Evolutionary conservation across 1,140 invertebrate species (phyloP).

Genomic region (Drosophila pseudoobscura): DNA sequence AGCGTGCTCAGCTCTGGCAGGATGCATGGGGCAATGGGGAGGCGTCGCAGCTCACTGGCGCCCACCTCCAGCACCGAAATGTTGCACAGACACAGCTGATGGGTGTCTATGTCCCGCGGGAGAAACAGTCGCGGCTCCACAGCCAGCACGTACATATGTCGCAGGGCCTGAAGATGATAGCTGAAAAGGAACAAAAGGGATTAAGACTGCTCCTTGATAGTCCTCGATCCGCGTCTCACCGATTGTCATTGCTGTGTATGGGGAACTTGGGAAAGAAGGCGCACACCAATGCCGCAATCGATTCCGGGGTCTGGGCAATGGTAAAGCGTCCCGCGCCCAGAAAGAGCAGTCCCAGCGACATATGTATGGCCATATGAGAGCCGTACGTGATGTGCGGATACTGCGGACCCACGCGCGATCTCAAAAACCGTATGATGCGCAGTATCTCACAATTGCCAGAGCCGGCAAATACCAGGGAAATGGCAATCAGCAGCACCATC

Average conservation of each 20-base stretch:
- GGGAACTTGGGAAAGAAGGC: slow-evolving; percentile 99
- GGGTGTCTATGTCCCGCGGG: slow-evolving; percentile 92
- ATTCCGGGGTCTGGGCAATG: slow-evolving; percentile 91
- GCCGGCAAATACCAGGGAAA: slow-evolving; percentile 91
- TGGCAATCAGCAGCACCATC: slow-evolving; percentile 89
- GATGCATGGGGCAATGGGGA: slow-evolving; percentile 90
- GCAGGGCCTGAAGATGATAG: slow-evolving; percentile 97
- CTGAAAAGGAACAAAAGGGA: slow-evolving; percentile 13
- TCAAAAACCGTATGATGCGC: slow-evolving; percentile 92
- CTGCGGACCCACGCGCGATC: slow-evolving; percentile 88
- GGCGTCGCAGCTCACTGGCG: slow-evolving; percentile 55
- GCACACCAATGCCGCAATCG: slow-evolving; percentile 94
- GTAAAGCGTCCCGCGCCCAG: slow-evolving; percentile 96
- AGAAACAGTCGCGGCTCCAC: slow-evolving; percentile 94
- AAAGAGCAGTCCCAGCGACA: slow-evolving; percentile 96
- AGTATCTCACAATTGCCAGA: slow-evolving; percentile 95
- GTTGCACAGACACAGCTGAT: slow-evolving; percentile 91
- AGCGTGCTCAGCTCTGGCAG: slow-evolving; percentile 92
- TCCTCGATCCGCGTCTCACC: slow-evolving; percentile 27
- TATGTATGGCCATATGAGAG: slow-evolving; percentile 96
- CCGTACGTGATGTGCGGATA: slow-evolving; percentile 92
- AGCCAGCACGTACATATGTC: slow-evolving; percentile 97
- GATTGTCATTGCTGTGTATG: slow-evolving; percentile 97
- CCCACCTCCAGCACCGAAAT: slow-evolving; percentile 84
- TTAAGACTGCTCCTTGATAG: not conserved